A percentile compares a stretch with the other conserved stretches of the same genome.
Conservation (phyloP, 1,140 invertebrate genomes). For the Vanessa atalanta region DNA sequence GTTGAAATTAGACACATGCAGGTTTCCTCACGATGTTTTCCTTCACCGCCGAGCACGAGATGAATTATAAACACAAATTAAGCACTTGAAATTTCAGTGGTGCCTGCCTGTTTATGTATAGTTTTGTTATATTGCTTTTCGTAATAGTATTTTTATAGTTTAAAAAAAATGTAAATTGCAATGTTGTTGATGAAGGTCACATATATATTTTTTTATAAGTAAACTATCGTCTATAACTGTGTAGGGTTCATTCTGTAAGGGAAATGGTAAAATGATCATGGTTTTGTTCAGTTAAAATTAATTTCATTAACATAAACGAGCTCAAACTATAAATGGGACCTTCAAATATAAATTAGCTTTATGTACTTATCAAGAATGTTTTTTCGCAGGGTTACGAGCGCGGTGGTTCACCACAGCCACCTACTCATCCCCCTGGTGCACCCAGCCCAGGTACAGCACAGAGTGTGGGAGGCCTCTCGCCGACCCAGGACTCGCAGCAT, state of each 20-base stretch:
- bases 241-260: neutral
- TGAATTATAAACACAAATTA: too few relatives aligned
- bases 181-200: too few relatives aligned
- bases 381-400: slow-evolving; percentile 71
- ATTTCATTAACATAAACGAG: neutral
- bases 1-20: too few relatives aligned
- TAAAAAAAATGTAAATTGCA: too few relatives aligned
- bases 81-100: too few relatives aligned
- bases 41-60: too few relatives aligned
- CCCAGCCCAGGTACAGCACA: slow-evolving; percentile 66
- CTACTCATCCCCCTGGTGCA: slow-evolving; percentile 69
- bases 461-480: slow-evolving; percentile 65
- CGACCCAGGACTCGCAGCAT: slow-evolving; percentile 71
- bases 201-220: too few relatives aligned
- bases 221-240: neutral
- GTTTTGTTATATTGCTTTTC: too few relatives aligned
- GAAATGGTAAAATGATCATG: neutral
- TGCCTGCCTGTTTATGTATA: too few relatives aligned
- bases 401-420: slow-evolving; percentile 75
- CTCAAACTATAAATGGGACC: neutral
- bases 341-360: neutral
- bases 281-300: neutral
- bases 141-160: too few relatives aligned
- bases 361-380: neutral
- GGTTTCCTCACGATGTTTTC: too few relatives aligned